Evolutionary conservation across 2,888 invertebrate species (phyloP).

Genomic region (Sericinus montela): DNA sequence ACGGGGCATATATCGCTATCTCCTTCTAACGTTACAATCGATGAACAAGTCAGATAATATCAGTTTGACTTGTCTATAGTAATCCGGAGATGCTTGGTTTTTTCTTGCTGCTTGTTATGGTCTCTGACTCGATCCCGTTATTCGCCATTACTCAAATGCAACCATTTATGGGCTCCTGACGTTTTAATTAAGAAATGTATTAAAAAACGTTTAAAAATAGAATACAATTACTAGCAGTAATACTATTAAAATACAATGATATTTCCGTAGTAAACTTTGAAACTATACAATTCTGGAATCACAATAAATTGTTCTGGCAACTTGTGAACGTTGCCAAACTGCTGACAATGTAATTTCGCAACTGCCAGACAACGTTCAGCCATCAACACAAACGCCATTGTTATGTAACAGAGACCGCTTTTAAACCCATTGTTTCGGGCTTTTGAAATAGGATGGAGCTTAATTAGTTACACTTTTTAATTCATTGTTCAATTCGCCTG

Average conservation of each 20-base stretch:
- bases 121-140: constrained; percentile 1
- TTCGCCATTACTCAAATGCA: constrained; percentile 6
- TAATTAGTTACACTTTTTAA: constrained; percentile 18
- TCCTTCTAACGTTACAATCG: constrained; percentile 21
- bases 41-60: constrained; percentile 17
- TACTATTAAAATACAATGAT: no score
- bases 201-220: background rate
- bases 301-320: constrained; percentile 11
- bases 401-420: constrained; percentile 17
- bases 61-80: constrained; percentile 16
- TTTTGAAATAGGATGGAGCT: constrained; percentile 18
- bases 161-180: background rate
- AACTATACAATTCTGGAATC: constrained; percentile 3
- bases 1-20: constrained; percentile 29
- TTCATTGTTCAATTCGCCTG: constrained; percentile 11
- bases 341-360: constrained; percentile 25
- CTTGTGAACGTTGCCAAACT: constrained; percentile 24
- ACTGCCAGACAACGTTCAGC: constrained; percentile 19
- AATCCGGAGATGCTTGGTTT: constrained; percentile 9
- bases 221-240: no score
- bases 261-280: no score
- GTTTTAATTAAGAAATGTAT: background rate
- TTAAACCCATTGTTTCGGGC: constrained; percentile 14
- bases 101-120: constrained; percentile 10
- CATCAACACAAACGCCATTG: constrained; percentile 22